Base-by-base conservation (phyloP, 2,113 vertebrate genomes). In the Bos javanicus region DNA sequence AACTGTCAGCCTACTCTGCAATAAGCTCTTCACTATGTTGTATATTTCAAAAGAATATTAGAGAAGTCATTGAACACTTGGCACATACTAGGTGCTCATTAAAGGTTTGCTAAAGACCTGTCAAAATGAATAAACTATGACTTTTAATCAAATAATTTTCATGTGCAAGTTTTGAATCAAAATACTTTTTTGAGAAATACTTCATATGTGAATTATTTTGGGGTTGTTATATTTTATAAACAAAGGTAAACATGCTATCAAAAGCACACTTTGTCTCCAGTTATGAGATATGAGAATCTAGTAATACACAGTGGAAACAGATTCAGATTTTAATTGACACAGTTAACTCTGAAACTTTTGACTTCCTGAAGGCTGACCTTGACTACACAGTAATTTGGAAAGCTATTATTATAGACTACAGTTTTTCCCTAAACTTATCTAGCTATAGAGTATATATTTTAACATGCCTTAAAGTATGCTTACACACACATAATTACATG, bases 311-410 rank as follows among this genome's bases (percentile, higher is more conserved):
- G n/a, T 97, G 33, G 76, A 96, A 97, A 85, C 97, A 95, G 93
- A 57, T 93, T 98, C 92, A 97, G 48, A 95, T 98, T 98, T 98
- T 98, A 96, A 97, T 83, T 89, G 50, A 96, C 95, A 97, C 36
- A 78, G 46, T 92, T 95, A 89, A 90, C 28, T 90, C 82, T 97
- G 97, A 97, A 98, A 96, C 91, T 98, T 95, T 6, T 88, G 87
- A 90, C 71, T 91, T 96, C 71, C 48, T 94, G 87, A 98, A 98
- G 97, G 85, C 64, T 90, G 97, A 48, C 46, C 88, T 98, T 98
- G 88, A 93, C 90, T 95, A 64, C 2, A 13, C 33, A 97, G 10
- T 89, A 80, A 74, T 78, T 90, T 93, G 62, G 52, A 87, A 94
- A 93, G 90, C 6, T 87, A 95, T 96, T 94, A 19, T 81, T 84